phyloP scores from a whole-genome alignment of 1,140 invertebrate genomes.

The Amyelois transitella region DNA sequence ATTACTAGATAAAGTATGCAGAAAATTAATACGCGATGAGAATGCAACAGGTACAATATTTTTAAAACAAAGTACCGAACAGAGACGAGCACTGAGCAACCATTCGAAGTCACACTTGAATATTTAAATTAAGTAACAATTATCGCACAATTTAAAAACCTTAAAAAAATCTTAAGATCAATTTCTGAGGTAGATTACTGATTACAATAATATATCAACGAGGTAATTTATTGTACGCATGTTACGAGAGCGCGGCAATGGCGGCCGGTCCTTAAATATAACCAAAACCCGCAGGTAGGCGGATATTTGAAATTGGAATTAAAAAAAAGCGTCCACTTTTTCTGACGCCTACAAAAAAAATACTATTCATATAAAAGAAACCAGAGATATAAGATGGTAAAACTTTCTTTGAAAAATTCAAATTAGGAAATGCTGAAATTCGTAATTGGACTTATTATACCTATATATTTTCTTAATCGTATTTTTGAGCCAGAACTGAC shows the following conservation, averaged over 20 bases:
- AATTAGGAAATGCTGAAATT: too few species aligned
- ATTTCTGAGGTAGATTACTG: constrained; percentile 69
- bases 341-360: too few species aligned
- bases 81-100: constrained; percentile 58
- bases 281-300: background rate
- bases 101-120: constrained; percentile 57
- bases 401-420: too few species aligned
- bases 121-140: constrained; percentile 69
- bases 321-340: background rate
- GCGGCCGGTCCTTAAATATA: constrained; percentile 13
- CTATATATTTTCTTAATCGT: too few species aligned
- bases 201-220: constrained; percentile 66
- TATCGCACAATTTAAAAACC: constrained; percentile 60
- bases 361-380: too few species aligned
- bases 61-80: constrained; percentile 54
- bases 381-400: too few species aligned
- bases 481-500: background rate
- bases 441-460: too few species aligned
- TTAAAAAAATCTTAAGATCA: constrained; percentile 70
- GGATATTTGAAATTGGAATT: constrained; percentile 9
- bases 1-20: constrained; percentile 26
- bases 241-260: constrained; percentile 40
- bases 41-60: constrained; percentile 50
- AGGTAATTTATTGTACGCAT: constrained; percentile 65
- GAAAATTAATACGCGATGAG: constrained; percentile 48